These are phyloP conservation scores for Cepaea nemoralis DNA, from an alignment of 1,140 invertebrate species.

Conservation along the genomic window DNA sequence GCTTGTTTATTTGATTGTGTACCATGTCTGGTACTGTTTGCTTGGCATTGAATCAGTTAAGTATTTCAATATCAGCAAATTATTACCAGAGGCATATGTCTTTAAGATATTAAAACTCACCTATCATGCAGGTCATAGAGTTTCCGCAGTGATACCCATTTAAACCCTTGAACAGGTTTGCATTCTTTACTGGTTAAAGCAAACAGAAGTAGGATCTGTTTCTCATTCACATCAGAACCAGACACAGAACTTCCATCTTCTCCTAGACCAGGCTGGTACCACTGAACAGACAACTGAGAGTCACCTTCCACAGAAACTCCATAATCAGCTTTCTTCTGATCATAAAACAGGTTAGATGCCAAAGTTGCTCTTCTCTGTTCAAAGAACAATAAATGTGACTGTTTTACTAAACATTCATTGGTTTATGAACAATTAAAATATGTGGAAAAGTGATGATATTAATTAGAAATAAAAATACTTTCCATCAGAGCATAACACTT, in stretches of 20 bases:
- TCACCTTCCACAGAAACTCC: constrained; percentile 46
- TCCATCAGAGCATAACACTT: too few species aligned
- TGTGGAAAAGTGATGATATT: too few species aligned
- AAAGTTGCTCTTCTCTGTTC: constrained; percentile 41
- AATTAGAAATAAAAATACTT: too few species aligned
- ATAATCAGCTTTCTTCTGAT: constrained; percentile 58
- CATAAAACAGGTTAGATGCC: constrained; percentile 51
- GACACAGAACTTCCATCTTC: constrained; percentile 45
- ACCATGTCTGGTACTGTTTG: too few species aligned
- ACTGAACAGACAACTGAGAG: constrained; percentile 61
- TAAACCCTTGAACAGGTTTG: constrained; percentile 44
- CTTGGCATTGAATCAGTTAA: too few species aligned
- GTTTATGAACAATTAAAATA: too few species aligned
- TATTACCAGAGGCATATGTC: too few species aligned
- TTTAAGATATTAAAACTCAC: too few species aligned
- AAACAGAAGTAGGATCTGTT: constrained; percentile 59
- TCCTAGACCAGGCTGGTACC: constrained; percentile 63
- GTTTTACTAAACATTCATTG: too few species aligned
- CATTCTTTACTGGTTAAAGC: constrained; percentile 52
- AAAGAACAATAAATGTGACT: neutral
- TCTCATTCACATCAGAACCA: constrained; percentile 51
- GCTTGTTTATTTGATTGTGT: too few species aligned
- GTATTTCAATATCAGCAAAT: too few species aligned
- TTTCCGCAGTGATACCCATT: constrained; percentile 64
- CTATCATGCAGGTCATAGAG: constrained; percentile 68